Evolutionary conservation across 2,113 vertebrate species (phyloP).

Genomic region (Ivindomyrus marchei): DNA sequence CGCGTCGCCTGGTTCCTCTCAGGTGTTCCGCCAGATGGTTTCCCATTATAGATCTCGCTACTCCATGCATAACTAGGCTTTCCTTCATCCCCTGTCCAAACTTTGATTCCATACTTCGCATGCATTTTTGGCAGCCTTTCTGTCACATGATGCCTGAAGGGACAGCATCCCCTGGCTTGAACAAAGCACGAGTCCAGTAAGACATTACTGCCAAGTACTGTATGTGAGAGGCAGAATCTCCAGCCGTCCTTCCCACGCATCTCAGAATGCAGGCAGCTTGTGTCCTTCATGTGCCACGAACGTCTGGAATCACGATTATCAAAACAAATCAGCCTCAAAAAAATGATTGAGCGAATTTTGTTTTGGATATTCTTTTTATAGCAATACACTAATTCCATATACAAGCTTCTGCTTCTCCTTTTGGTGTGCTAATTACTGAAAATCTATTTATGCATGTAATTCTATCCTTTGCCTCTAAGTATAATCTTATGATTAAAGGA

Average conservation of each 20-base stretch:
- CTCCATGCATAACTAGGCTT: background rate
- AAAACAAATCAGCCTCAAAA: background rate
- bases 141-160: background rate
- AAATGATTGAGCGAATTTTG: background rate
- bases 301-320: background rate
- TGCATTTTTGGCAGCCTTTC: background rate
- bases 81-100: background rate
- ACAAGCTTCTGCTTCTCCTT: background rate
- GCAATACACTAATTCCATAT: background rate
- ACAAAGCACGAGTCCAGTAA: background rate
- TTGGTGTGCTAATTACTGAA: background rate
- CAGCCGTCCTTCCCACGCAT: background rate
- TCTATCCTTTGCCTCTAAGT: background rate
- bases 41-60: background rate
- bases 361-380: background rate
- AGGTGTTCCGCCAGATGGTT: background rate
- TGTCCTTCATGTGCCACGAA: background rate
- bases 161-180: background rate
- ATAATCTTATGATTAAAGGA: background rate
- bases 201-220: background rate
- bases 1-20: background rate
- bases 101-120: background rate
- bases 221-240: background rate
- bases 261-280: background rate
- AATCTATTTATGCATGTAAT: conserved; percentile 1